These are phyloP conservation scores for Conus ventricosus DNA, from an alignment of 1,140 invertebrate genomes.

Conservation along the genomic window DNA sequence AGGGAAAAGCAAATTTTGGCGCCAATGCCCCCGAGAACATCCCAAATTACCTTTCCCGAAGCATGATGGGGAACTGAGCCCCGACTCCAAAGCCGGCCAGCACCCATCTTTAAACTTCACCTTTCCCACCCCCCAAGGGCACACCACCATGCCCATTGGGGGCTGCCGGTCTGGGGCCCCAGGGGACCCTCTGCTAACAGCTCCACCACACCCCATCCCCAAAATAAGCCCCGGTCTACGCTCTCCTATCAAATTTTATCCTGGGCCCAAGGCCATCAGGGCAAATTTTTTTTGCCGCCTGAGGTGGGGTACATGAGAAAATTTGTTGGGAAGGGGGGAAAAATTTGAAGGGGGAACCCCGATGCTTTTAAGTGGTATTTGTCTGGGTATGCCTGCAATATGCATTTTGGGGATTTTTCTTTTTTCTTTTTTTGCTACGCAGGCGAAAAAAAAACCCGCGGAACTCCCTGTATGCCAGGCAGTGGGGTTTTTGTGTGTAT, in stretches of 20 bases:
- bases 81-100: conserved; percentile 26
- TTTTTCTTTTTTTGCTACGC: no score
- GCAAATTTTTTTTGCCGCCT: conserved; percentile 33
- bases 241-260: conserved; percentile 49
- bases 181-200: conserved; percentile 19
- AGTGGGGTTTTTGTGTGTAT: no score
- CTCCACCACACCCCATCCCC: conserved; percentile 35
- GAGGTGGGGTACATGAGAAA: conserved; percentile 14
- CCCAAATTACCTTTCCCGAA: conserved; percentile 38
- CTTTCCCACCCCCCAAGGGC: conserved; percentile 19
- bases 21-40: conserved; percentile 49
- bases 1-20: conserved; percentile 55
- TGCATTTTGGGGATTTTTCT: no score
- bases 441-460: no score
- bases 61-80: conserved; percentile 37
- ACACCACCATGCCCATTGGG: background rate
- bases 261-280: conserved; percentile 20
- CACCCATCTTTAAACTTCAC: conserved; percentile 9
- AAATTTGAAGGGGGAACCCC: no score
- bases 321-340: no score
- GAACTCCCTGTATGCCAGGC: no score
- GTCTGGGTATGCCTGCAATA: no score
- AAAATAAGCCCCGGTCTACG: conserved; percentile 47
- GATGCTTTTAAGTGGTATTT: no score
- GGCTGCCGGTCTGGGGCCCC: background rate